Evolutionary conservation across 2,113 vertebrate genomes (phyloP).

Genomic region (Vulpes vulpes): DNA sequence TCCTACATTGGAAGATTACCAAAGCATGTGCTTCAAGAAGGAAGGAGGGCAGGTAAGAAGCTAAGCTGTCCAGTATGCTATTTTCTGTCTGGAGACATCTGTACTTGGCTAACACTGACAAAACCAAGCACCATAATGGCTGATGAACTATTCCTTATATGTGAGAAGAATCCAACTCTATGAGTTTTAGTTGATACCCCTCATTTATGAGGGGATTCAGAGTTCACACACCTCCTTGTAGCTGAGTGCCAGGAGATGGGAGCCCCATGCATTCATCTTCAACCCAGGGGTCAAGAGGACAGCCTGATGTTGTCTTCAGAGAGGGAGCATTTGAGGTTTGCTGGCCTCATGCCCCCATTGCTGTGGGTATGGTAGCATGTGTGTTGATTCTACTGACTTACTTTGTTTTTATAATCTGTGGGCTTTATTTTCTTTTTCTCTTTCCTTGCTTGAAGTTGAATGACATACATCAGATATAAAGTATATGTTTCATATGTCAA

Average conservation of each 20-base stretch:
- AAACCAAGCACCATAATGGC: not conserved
- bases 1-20: not conserved
- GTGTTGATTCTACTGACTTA: not conserved
- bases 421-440: not conserved
- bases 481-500: not conserved
- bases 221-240: not conserved
- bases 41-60: not conserved
- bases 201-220: fast-evolving
- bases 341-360: not conserved
- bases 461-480: not conserved
- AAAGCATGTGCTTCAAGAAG: not conserved
- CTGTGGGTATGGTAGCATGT: not conserved
- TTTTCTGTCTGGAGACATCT: not conserved
- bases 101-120: not conserved
- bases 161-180: not conserved
- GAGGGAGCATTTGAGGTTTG: not conserved
- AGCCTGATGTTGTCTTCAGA: not conserved
- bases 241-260: not conserved
- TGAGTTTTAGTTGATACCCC: not conserved
- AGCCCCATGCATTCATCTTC: not conserved
- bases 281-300: fast-evolving
- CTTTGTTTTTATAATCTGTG: not conserved
- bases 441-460: not conserved
- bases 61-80: no score
- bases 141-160: not conserved